phyloP scores from a whole-genome alignment of 2,113 vertebrate species.

The Circaetus cinerascens region DNA sequence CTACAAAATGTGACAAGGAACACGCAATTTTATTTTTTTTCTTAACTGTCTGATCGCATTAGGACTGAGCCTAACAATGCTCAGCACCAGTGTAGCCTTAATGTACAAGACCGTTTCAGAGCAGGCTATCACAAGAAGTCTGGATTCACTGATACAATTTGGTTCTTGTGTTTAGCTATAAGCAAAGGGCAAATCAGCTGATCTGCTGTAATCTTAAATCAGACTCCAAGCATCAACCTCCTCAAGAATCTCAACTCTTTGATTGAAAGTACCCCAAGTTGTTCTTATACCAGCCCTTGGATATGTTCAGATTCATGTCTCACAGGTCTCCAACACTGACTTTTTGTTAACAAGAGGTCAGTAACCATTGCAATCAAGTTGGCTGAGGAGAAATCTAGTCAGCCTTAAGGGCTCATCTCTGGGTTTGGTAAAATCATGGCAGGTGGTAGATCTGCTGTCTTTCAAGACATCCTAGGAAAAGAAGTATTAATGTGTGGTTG shows the following conservation, averaged over 20 bases:
- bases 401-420: neutral
- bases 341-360: neutral
- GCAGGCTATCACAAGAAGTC: neutral
- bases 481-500: neutral
- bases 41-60: neutral
- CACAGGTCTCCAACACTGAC: rapidly evolving
- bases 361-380: neutral
- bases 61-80: neutral
- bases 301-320: neutral
- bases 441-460: neutral
- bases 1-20: neutral
- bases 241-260: neutral
- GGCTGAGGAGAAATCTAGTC: neutral
- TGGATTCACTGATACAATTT: neutral
- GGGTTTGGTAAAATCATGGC: neutral
- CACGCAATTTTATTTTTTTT: rapidly evolving
- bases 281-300: rapidly evolving
- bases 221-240: neutral
- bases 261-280: neutral
- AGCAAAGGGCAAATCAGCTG: neutral
- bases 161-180: neutral
- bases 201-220: neutral
- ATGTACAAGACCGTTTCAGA: neutral
- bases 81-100: neutral
- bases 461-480: neutral